phyloP scores from a whole-genome alignment of 2,888 invertebrate genomes.

The Conchocele bisecta region DNA sequence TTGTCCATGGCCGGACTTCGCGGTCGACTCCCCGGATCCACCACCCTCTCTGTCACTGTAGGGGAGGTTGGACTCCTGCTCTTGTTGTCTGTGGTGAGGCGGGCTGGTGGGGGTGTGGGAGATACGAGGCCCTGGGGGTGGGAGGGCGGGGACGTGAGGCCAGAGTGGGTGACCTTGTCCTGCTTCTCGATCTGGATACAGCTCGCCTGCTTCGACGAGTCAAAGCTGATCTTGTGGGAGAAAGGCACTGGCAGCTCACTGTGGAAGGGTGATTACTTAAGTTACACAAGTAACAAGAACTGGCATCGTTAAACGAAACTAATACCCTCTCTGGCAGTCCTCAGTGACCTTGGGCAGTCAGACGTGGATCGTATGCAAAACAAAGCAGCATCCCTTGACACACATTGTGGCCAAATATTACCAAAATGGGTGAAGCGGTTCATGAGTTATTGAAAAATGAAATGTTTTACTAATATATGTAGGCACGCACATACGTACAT shows the following conservation, averaged over 20 bases:
- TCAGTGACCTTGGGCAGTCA: no score
- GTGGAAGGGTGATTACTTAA: constrained; percentile 7
- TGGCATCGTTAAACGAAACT: no score
- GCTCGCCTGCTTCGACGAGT: constrained; percentile 91
- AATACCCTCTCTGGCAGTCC: no score
- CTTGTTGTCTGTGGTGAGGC: constrained; percentile 8
- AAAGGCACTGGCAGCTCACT: constrained; percentile 76
- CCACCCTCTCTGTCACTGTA: neutral
- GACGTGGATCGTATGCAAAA: no score
- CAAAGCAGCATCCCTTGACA: no score
- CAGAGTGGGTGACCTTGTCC: constrained; percentile 82
- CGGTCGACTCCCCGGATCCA: no score
- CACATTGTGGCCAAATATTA: no score
- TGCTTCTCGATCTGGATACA: constrained; percentile 91
- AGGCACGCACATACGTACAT: no score
- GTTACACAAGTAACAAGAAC: neutral
- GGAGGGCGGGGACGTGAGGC: constrained; percentile 61
- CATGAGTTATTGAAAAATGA: no score
- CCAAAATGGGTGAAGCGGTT: no score
- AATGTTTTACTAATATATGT: no score
- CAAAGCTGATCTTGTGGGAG: constrained; percentile 85
- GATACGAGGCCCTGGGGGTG: constrained; percentile 58
- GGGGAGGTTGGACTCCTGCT: constrained; percentile 4
- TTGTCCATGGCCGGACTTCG: no score
- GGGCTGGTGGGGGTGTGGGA: constrained; percentile 36